These are phyloP conservation scores for Phylloscopus collybita DNA, from an alignment of 2,797 vertebrate genomes.

Conservation along the genomic window DNA sequence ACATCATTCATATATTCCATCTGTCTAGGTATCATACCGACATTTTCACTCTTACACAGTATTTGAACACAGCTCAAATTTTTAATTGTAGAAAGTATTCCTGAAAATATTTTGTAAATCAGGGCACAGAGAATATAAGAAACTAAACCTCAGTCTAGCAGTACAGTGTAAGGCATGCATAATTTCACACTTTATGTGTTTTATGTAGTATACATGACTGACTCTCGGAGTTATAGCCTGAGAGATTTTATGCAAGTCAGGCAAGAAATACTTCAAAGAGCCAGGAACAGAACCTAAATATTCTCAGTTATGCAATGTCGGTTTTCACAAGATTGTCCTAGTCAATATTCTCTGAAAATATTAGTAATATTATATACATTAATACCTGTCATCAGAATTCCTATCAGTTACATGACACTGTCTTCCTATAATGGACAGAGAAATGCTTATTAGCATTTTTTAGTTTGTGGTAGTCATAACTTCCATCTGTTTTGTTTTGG, in stretches of 20 bases:
- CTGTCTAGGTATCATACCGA: background rate
- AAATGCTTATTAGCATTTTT: background rate
- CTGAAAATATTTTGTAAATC: background rate
- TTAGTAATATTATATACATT: background rate
- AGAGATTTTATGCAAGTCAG: background rate
- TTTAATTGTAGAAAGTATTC: background rate
- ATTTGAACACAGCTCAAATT: background rate
- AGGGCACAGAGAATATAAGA: background rate
- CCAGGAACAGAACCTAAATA: background rate
- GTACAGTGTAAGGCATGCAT: background rate
- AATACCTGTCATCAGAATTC: background rate
- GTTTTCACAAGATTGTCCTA: background rate
- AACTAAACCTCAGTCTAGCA: background rate
- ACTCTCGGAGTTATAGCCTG: background rate
- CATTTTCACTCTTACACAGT: background rate
- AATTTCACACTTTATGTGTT: background rate
- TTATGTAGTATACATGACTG: background rate
- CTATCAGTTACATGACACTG: accelerated
- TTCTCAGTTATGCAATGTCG: background rate
- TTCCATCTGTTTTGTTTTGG: background rate
- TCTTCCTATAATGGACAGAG: background rate
- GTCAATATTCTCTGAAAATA: background rate
- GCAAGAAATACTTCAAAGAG: background rate
- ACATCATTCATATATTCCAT: background rate
- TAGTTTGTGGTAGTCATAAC: background rate